Evolutionary conservation across 2,113 vertebrate species (phyloP).

Genomic region (Elanus axillaris): DNA sequence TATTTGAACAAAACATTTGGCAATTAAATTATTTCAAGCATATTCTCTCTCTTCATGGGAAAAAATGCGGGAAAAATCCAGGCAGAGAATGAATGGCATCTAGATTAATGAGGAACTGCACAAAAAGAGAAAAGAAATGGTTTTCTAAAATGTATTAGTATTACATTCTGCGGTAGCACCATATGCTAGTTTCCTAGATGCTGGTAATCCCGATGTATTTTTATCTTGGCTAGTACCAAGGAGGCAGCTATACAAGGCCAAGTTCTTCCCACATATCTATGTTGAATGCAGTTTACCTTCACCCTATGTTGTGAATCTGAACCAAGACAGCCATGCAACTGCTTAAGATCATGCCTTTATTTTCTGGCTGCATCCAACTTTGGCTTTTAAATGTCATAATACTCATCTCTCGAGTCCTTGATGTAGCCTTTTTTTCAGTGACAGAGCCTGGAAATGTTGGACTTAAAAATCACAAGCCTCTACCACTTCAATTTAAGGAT

Average conservation of each 20-base stretch:
- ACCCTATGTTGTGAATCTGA: background rate
- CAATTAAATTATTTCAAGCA: slow-evolving; percentile 49
- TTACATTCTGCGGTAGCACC: slow-evolving; percentile 24
- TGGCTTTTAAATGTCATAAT: background rate
- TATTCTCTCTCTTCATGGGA: slow-evolving; percentile 10
- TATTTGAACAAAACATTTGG: slow-evolving; percentile 13
- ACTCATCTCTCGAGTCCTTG: background rate
- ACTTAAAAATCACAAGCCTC: background rate
- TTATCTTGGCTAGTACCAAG: slow-evolving; percentile 58
- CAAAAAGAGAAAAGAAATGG: slow-evolving; percentile 22
- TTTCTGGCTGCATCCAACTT: background rate
- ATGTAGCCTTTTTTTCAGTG: background rate
- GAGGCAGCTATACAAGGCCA: slow-evolving; percentile 42
- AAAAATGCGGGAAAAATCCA: slow-evolving; percentile 9
- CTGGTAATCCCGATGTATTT: slow-evolving; percentile 54
- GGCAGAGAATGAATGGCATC: slow-evolving; percentile 19
- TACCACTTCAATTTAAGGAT: background rate
- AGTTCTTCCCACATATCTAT: slow-evolving; percentile 45
- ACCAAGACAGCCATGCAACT: slow-evolving; percentile 3
- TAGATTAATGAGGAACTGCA: background rate
- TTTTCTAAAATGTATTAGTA: slow-evolving; percentile 34
- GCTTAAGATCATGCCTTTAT: background rate
- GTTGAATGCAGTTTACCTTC: slow-evolving; percentile 49
- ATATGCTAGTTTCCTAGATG: slow-evolving; percentile 55
- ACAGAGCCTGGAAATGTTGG: background rate